phyloP scores from a whole-genome alignment of 2,797 vertebrate genomes.

The Emydoidea blandingii region DNA sequence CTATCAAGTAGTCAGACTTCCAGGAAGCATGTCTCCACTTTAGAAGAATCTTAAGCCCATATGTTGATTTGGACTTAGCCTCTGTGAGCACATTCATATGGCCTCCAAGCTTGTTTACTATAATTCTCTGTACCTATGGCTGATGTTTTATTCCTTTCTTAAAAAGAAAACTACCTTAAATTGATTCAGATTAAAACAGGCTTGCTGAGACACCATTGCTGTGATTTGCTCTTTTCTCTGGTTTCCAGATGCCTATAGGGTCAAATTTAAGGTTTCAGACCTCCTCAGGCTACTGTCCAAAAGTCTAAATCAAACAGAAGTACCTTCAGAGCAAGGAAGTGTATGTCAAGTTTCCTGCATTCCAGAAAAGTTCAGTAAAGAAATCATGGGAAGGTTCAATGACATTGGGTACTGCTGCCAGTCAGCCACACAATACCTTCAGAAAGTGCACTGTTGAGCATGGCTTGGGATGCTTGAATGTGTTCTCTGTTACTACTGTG shows the following conservation, averaged over 20 bases:
- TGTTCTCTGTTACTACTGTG: background rate
- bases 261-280: background rate
- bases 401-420: background rate
- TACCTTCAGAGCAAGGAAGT: background rate
- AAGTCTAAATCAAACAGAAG: background rate
- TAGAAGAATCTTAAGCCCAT: fast-evolving
- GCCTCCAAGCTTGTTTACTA: background rate
- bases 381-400: background rate
- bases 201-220: background rate
- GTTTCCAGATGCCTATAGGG: background rate
- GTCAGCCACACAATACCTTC: background rate
- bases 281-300: background rate
- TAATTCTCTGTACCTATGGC: background rate
- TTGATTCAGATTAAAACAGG: background rate
- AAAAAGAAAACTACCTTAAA: background rate
- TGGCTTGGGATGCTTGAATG: background rate
- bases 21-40: fast-evolving
- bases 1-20: fast-evolving
- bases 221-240: background rate
- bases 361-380: background rate
- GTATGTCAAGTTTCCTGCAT: background rate
- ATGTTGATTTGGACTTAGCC: background rate
- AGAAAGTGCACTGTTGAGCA: background rate
- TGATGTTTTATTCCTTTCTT: background rate
- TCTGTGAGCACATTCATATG: fast-evolving